Evolutionary conservation across 2,113 vertebrate species (phyloP).

Genomic region (Microtus montanus): DNA sequence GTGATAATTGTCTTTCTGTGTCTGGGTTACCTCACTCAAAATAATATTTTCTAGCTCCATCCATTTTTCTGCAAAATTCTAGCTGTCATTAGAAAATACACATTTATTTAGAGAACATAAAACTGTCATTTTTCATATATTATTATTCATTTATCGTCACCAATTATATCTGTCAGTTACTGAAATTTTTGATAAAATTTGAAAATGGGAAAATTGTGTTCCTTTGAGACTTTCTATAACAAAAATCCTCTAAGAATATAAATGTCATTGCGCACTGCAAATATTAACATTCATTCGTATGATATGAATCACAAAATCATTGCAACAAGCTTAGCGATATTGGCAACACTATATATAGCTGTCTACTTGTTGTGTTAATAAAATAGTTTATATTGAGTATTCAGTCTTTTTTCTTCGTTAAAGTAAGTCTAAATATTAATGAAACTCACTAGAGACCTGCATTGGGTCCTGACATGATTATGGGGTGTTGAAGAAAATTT

Average conservation of each 20-base stretch:
- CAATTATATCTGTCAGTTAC: not conserved
- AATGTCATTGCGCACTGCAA: not conserved
- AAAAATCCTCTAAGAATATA: not conserved
- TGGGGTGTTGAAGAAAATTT: conserved; percentile 61
- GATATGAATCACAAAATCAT: conserved; percentile 26
- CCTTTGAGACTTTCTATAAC: conserved; percentile 6
- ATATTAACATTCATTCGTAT: not conserved
- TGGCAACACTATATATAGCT: not conserved
- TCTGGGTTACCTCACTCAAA: no score
- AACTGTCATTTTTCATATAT: not conserved
- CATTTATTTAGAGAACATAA: conserved; percentile 8
- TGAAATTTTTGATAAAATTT: conserved; percentile 41
- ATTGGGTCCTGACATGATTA: conserved; percentile 60
- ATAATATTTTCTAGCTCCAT: no score
- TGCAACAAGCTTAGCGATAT: not conserved
- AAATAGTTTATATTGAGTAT: not conserved
- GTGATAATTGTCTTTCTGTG: no score
- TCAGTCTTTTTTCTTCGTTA: not conserved
- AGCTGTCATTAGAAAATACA: no score
- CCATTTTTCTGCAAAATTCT: no score
- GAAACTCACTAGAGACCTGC: conserved; percentile 63
- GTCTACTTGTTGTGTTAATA: conserved; percentile 43
- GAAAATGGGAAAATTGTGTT: not conserved
- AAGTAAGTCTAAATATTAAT: conserved; percentile 75
- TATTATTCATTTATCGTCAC: not conserved